phyloP scores from a whole-genome alignment of 2,888 invertebrate species.

The Campoplex nolae region DNA sequence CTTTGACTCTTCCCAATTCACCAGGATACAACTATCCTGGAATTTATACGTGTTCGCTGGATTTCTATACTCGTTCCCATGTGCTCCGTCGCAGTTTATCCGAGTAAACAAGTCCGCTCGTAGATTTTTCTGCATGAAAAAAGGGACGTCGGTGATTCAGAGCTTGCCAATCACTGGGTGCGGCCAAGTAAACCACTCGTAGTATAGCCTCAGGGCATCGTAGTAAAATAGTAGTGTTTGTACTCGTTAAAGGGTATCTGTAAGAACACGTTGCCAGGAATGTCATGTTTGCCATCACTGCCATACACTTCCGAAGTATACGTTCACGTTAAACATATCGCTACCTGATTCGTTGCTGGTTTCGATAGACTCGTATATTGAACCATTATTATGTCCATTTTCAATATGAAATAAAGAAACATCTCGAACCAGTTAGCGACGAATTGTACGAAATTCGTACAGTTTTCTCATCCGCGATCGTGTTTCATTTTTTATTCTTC shows the following conservation, averaged over 20 bases:
- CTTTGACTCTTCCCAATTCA: slow-evolving; percentile 17
- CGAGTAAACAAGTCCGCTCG: neutral
- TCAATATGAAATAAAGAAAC: neutral
- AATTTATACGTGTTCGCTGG: slow-evolving; percentile 16
- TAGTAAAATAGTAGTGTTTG: slow-evolving; percentile 1
- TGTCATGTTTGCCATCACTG: neutral
- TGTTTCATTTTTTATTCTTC: neutral
- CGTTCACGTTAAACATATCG: slow-evolving; percentile 1
- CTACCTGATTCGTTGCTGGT: neutral
- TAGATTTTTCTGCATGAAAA: slow-evolving; percentile 15
- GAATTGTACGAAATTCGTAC: slow-evolving; percentile 2
- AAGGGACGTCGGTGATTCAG: slow-evolving; percentile 11
- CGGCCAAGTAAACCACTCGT: slow-evolving; percentile 17
- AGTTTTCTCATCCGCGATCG: neutral
- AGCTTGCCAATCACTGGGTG: slow-evolving; percentile 22
- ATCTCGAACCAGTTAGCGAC: neutral
- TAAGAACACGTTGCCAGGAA: slow-evolving; percentile 2
- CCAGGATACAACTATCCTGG: neutral
- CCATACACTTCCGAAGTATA: slow-evolving; percentile 4
- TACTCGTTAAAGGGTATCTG: slow-evolving; percentile 21
- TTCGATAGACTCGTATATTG: neutral
- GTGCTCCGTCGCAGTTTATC: neutral
- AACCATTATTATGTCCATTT: neutral
- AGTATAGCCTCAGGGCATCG: neutral
- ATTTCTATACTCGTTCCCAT: slow-evolving; percentile 9